Base-by-base conservation (phyloP, 1,140 invertebrate species). In the Caligus rogercresseyi region DNA sequence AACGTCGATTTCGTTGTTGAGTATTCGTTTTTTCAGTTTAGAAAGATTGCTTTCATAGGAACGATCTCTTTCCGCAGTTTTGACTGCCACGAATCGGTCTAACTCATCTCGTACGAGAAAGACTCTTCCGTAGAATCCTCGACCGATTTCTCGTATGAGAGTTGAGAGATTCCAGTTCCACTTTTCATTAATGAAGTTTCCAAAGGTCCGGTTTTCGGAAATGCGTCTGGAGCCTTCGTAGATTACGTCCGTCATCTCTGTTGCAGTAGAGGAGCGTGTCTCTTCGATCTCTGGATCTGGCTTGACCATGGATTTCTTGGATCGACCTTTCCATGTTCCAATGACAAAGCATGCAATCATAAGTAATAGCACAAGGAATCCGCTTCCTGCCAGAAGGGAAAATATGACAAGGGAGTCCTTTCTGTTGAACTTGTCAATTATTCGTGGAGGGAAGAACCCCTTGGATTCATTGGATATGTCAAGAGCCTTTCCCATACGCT, bases 91-190 rank as follows among this genome's bases (percentile, higher is more conserved):
- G 19, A 56, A 56, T 20, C 54, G 15, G 24, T 25, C 54, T n/a
- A 25, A 16, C 14, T 21, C 19, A 20, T 56, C 54, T 20, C 24
- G n/a, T 13, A 25, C 54, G 4, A 56, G 24, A 56, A 21, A 56
- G n/a, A 56, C 54, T 56, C 24, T 20, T 13, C 54, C 54, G 16
- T 56, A 56, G 24, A 56, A 56, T 2, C 54, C 54, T 13, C 54
- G 15, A 1, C 54, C 54, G 24, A 56, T n/a, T 20, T 56, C 54
- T 3, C 54, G 54, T 21, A 56, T 56, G 11, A 56, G 24, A 20
- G 19, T 20, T n/a, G 54, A 20, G 18, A 20, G n/a, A 56, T 56
- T 56, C 54, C 54, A 56, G 24, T 20, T 56, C 54, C 54, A 56
- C 20, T 21, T 56, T n/a, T 20, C 19, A 21, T 56, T 56, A 25